Evolutionary conservation across 2,113 vertebrate species (phyloP), one percentile per base, ranked within the genome.

Genomic region (Pomatorhinus ruficollis): DNA sequence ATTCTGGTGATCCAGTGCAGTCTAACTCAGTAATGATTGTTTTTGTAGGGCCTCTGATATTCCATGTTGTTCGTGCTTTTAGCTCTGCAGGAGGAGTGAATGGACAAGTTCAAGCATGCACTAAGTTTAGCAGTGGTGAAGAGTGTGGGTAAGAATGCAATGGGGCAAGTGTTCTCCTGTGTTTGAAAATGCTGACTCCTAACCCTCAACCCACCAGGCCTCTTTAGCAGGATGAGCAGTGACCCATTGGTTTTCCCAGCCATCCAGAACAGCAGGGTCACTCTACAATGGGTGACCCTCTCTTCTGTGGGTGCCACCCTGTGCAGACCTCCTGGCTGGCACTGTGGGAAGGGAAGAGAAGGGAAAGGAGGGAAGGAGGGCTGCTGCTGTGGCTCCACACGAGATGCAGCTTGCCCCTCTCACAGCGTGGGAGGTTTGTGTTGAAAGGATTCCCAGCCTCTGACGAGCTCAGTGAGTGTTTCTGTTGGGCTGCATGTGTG

Each of bases 381-480:
- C 53, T 83, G 79, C 33, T 60, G 64, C 17, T 19, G n/a, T 35
- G 50, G 63, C 81, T 89, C 31, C 0, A 0, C 0, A 5, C n/a
- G 0, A 86, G 95, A 95, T 37, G 33, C 64, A 72, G 79, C 92
- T 92, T 91, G 82, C 23, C 64, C 49, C 72, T 88, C 47, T 74
- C 0, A 0, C 5, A 5, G 57, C 0, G 19, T 94, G 92, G 88
- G 92, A 95, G 86, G 88, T 35, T 64, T 87, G 85, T 1, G 1
- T 49, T 81, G 27, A 59, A 52, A 66, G 30, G n/a, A 78, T 87
- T 94, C 80, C 72, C 86, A 93, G 66, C 70, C 45, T 93, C 42
- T 76, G 74, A 53, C 0, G 1, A 37, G 78, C 81, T 35, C 42
- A 33, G 57, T 79, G 69, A 45, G 75, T 39, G 63, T 83, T 89